Evolutionary conservation across 2,113 vertebrate genomes (phyloP).

Genomic region (Sula dactylatra): DNA sequence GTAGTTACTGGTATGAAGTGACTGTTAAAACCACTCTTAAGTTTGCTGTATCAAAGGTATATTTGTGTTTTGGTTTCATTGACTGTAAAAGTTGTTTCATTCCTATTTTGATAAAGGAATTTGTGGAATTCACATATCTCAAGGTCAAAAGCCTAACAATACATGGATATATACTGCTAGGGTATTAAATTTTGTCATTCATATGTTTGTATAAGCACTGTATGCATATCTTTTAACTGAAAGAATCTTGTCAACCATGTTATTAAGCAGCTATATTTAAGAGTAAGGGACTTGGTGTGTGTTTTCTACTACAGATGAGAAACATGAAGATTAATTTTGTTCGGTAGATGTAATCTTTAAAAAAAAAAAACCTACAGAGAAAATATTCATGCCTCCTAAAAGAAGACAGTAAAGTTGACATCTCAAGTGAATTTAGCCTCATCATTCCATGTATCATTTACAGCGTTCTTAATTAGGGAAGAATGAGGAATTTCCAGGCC

Average conservation of each 20-base stretch:
- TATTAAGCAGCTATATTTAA: not conserved
- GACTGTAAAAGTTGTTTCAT: not conserved
- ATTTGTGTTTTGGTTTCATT: not conserved
- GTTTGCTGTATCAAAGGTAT: not conserved
- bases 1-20: not conserved
- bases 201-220: not conserved
- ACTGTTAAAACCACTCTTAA: not conserved
- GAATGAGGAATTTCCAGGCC: conserved; percentile 7
- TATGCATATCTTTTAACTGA: not conserved
- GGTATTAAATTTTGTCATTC: not conserved
- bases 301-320: not conserved
- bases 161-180: not conserved
- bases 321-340: not conserved
- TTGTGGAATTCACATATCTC: not conserved
- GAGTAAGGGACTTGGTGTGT: not conserved
- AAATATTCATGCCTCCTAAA: not conserved
- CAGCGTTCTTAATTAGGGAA: conserved; percentile 45
- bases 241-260: not conserved
- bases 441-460: conserved; percentile 3
- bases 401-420: not conserved
- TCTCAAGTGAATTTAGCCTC: not conserved
- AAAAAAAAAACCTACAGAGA: not conserved
- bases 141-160: not conserved
- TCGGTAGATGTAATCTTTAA: not conserved
- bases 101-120: not conserved